phyloP scores from a whole-genome alignment of 2,797 vertebrate species.

The Eospalax fontanierii region DNA sequence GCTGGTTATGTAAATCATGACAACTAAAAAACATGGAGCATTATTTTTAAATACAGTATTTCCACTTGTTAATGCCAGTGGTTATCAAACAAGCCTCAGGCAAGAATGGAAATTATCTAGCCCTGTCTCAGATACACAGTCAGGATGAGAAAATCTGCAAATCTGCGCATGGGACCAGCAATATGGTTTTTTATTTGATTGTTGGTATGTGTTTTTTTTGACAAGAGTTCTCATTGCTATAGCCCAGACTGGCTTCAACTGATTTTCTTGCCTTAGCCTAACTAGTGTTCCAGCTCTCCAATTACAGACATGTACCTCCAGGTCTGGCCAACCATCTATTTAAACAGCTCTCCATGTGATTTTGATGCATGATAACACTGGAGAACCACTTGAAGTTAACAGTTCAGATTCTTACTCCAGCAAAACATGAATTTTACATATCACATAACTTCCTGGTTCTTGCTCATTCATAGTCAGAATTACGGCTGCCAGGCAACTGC shows the following conservation, averaged over 20 bases:
- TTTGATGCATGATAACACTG: background rate
- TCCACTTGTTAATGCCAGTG: background rate
- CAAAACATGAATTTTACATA: conserved; percentile 26
- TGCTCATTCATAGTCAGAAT: conserved; percentile 22
- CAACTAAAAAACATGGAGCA: background rate
- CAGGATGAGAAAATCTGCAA: background rate
- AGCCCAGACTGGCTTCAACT: background rate
- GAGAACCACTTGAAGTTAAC: background rate
- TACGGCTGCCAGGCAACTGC: background rate
- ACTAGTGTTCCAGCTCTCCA: background rate
- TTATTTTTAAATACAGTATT: background rate
- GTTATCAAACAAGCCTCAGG: background rate
- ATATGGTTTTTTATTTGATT: background rate
- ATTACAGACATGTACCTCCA: background rate
- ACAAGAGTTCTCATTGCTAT: background rate
- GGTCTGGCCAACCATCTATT: background rate
- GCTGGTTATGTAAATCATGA: background rate
- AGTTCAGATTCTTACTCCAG: background rate
- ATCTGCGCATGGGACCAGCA: background rate
- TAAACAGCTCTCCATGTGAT: background rate
- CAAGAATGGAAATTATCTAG: background rate
- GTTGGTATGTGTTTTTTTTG: background rate
- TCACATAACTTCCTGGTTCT: conserved; percentile 9
- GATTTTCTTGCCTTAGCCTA: background rate
- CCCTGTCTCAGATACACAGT: background rate